A percentile compares a stretch with the other conserved stretches of the same genome.
These are phyloP conservation scores for Temnothorax rugatulus DNA, from an alignment of 2,888 invertebrate species.

Conservation along the genomic window DNA sequence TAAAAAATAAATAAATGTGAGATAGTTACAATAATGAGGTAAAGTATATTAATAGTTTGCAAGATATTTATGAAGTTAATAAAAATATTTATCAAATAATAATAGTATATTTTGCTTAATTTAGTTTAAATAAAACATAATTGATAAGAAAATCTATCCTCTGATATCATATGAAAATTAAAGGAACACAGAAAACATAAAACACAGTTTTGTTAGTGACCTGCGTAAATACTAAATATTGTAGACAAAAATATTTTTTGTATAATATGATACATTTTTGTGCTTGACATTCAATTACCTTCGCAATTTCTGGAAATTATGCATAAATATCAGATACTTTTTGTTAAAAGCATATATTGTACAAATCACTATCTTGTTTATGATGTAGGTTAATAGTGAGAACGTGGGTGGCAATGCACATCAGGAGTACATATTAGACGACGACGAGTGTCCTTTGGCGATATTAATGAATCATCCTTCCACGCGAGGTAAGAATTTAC, in stretches of 20 bases:
- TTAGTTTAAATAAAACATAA: not conserved
- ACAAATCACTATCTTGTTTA: constrained; percentile 10
- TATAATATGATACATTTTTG: not conserved
- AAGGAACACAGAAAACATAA: not conserved
- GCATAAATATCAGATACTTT: not conserved
- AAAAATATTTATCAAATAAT: not conserved
- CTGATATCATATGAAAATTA: not conserved
- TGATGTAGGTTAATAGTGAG: constrained; percentile 85
- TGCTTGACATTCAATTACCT: not conserved
- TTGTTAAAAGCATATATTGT: not conserved
- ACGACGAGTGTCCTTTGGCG: constrained; percentile 98
- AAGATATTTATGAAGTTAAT: not conserved
- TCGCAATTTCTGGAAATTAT: not conserved
- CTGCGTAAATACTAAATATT: not conserved
- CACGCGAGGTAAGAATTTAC: constrained; percentile 91
- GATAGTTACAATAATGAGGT: not conserved
- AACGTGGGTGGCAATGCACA: constrained; percentile 89
- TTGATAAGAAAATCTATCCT: not conserved
- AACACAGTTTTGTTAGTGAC: not conserved
- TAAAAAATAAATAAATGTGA: not conserved
- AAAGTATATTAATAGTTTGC: not conserved
- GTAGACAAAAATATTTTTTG: not conserved
- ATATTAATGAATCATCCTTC: constrained; percentile 96
- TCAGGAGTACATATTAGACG: constrained; percentile 97
- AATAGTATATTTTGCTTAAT: constrained; percentile 8